phyloP scores from a whole-genome alignment of 2,113 vertebrate species.

The Pholis gunnellus region DNA sequence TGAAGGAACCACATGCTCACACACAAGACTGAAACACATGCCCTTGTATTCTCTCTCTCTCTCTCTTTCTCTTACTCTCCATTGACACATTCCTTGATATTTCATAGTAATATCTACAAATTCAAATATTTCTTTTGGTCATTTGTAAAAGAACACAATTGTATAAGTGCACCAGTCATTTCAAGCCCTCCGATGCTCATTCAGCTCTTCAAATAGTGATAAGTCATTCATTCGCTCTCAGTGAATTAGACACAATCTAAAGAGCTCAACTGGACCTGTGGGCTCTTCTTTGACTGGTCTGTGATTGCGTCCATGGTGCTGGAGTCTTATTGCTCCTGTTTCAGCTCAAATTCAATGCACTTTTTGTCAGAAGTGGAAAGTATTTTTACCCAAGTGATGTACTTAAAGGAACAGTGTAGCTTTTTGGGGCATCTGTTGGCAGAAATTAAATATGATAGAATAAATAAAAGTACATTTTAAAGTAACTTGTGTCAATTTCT shows the following conservation, averaged over 20 bases:
- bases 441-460: not conserved
- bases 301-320: not conserved
- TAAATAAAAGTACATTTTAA: too few species aligned
- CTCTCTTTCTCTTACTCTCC: not conserved
- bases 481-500: not conserved
- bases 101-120: not conserved
- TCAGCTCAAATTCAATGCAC: not conserved
- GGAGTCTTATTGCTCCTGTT: too few species aligned
- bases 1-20: constrained; percentile 89
- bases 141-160: not conserved
- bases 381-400: not conserved
- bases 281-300: constrained; percentile 20
- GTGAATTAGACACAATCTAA: constrained; percentile 52
- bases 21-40: constrained; percentile 78
- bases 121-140: not conserved
- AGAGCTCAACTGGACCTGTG: constrained; percentile 53
- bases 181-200: constrained; percentile 47
- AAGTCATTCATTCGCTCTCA: constrained; percentile 49
- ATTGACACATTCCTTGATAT: constrained; percentile 11
- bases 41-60: constrained; percentile 70
- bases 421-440: not conserved
- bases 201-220: constrained; percentile 52
- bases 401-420: not conserved
- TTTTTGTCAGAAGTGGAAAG: not conserved
- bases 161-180: not conserved